Evolutionary conservation across 2,113 vertebrate species (phyloP), one percentile per base, ranked within the genome.

Genomic region (Dolichotis patagonum): DNA sequence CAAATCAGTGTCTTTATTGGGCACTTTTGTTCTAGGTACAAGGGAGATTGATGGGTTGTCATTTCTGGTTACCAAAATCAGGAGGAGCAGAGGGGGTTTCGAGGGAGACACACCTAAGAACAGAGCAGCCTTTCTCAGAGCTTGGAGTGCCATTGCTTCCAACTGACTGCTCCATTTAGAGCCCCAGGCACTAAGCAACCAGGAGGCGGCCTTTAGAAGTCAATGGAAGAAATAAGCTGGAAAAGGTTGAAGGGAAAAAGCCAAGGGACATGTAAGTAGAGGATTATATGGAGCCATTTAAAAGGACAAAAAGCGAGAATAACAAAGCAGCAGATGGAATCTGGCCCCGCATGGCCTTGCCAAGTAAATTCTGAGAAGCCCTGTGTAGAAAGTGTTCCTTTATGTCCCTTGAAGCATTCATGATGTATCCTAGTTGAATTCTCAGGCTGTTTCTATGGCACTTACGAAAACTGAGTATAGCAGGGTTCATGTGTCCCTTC

Each of bases 321-420:
- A 95, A 95, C 95, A 95, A 97, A 83, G 85, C 85, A 60, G 91
- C 97, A 86, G 96, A 96, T 87, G 88, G 95, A 97, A 96, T 97
- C 93, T 90, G 91, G 98, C 98, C 91, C 92, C 17, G n/a, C 49
- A 92, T 85, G 97, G 98, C 93, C 97, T 97, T 97, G 98, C 96
- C 97, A 95, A 95, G 95, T 96, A 91, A 85, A 88, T 86, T 97
- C 97, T 96, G 95, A 96, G 98, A 98, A 98, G 97, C 96, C 93
- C 97, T 10, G 0, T 92, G 96, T 88, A 73, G 35, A 56, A 87
- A 98, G 96, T 90, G 90, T 96, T 97, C 97, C 58, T 96, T 90
- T 97, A 41, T 88, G 97, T 96, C 98, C 96, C 97, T 96, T 69
- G 92, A 90, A 97, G 98, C 98, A 97, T 97, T 97, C 96, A 91